Evolutionary conservation across 2,113 vertebrate species (phyloP).

Genomic region (Apteryx owenii): DNA sequence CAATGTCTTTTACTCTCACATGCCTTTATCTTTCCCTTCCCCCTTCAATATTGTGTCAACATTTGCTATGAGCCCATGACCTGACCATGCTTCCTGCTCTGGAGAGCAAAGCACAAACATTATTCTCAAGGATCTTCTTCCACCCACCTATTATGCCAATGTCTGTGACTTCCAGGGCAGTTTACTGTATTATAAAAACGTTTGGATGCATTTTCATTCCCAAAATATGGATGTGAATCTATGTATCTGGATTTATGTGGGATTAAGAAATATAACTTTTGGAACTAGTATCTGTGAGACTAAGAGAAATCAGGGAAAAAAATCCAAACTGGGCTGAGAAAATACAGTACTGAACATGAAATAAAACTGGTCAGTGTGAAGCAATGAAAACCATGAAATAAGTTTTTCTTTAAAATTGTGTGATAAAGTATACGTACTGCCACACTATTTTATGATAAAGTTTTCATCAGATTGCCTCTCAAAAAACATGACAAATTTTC

Average conservation of each 20-base stretch:
- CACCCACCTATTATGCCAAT: background rate
- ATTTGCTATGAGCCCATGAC: conserved; percentile 39
- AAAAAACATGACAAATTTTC: background rate
- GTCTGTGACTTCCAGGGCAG: background rate
- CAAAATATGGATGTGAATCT: background rate
- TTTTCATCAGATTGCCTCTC: background rate
- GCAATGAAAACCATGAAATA: background rate
- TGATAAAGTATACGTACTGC: background rate
- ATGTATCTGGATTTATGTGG: background rate
- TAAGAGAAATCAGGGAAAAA: background rate
- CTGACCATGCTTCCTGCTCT: conserved; percentile 15
- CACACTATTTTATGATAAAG: background rate
- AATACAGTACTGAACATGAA: background rate
- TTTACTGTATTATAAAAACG: background rate
- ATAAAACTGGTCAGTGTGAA: background rate
- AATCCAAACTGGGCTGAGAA: background rate
- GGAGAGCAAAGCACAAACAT: background rate
- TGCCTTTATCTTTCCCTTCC: conserved; percentile 26
- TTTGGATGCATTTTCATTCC: background rate
- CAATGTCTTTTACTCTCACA: background rate
- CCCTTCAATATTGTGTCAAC: conserved; percentile 10
- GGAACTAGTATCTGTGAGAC: background rate
- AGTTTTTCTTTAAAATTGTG: background rate
- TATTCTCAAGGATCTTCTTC: background rate
- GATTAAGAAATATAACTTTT: background rate